Conservation (phyloP, 2,113 vertebrate genomes). For the Physeter macrocephalus region DNA sequence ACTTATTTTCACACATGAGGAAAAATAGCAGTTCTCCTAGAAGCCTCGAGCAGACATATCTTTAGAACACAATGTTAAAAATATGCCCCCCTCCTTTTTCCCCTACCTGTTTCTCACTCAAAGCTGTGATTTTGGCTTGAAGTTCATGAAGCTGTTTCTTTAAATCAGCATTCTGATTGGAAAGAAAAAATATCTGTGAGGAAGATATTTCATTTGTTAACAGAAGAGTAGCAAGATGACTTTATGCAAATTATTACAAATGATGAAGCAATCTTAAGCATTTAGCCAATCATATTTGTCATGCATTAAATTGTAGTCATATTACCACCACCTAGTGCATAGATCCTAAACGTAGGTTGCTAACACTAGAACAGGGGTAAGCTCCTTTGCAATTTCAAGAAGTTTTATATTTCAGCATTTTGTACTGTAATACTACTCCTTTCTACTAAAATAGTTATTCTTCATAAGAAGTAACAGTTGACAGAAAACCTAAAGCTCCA, state of each 20-base stretch:
- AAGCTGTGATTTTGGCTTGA: constrained; percentile 98
- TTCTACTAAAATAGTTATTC: constrained; percentile 47
- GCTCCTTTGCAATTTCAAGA: neutral
- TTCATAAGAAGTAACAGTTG: constrained; percentile 36
- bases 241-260: constrained; percentile 67
- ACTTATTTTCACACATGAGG: constrained; percentile 75
- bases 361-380: neutral
- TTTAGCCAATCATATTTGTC: constrained; percentile 60
- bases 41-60: constrained; percentile 73
- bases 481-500: constrained; percentile 48
- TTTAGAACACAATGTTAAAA: constrained; percentile 79
- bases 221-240: constrained; percentile 76
- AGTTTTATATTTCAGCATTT: constrained; percentile 33
- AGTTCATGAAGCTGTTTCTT: constrained; percentile 99
- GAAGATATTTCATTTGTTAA: constrained; percentile 84
- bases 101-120: constrained; percentile 99
- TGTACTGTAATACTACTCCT: neutral
- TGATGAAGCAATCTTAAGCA: constrained; percentile 68
- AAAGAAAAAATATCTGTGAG: constrained; percentile 84
- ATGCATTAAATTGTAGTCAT: constrained; percentile 16
- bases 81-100: constrained; percentile 59
- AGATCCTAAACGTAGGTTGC: neutral
- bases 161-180: constrained; percentile 96
- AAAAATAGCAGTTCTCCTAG: constrained; percentile 74
- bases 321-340: neutral